phyloP scores from a whole-genome alignment of 2,113 vertebrate species.

The Otus sunia region DNA sequence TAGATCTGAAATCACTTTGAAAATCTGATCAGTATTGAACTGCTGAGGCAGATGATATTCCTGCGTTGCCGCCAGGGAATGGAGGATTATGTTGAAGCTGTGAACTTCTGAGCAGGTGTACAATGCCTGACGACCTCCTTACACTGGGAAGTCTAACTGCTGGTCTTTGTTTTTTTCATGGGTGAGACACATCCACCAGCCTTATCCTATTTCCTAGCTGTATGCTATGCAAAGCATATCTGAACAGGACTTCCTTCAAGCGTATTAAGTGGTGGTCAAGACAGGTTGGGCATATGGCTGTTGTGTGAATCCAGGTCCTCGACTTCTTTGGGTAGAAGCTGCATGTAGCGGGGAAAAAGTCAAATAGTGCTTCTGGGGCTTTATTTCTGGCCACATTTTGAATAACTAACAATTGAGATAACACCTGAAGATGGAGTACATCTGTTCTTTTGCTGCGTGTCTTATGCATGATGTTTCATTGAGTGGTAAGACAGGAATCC shows the following conservation, averaged over 20 bases:
- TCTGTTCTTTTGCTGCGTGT: neutral
- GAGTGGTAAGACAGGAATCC: neutral
- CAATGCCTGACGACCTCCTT: neutral
- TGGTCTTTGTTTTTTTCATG: neutral
- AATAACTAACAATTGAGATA: neutral
- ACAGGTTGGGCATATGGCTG: neutral
- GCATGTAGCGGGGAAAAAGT: neutral
- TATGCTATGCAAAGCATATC: too few species aligned
- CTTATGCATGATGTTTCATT: neutral
- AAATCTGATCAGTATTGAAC: neutral
- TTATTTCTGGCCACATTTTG: neutral
- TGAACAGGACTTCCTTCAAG: neutral
- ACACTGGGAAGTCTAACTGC: neutral
- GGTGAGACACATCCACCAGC: neutral
- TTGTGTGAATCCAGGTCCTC: neutral
- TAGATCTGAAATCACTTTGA: neutral
- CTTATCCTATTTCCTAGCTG: neutral
- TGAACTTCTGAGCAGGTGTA: neutral
- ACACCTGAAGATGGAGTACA: neutral
- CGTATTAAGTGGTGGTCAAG: rapidly evolving
- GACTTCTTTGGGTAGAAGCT: neutral
- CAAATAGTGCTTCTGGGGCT: neutral
- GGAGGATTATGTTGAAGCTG: neutral
- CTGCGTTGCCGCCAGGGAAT: neutral
- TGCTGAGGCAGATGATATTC: neutral